Percentiles rank a stretch among this genome's conserved stretches.
These are phyloP conservation scores for Sebastes goodei DNA, from an alignment of 2,797 vertebrate species.

Conservation along the genomic window DNA sequence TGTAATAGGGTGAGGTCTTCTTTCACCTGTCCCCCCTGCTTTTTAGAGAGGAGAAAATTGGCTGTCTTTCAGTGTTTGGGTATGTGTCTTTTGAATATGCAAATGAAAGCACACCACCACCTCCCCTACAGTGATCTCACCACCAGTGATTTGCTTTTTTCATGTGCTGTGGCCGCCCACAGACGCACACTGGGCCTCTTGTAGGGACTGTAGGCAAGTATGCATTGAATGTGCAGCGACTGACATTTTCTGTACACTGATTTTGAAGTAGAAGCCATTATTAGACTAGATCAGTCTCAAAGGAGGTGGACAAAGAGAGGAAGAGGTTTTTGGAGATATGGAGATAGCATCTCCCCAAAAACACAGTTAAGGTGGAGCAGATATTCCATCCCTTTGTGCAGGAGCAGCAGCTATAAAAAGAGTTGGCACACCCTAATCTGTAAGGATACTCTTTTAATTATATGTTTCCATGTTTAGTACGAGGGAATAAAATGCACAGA, in stretches of 20 bases:
- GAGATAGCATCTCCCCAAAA: not conserved
- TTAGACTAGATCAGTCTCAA: not conserved
- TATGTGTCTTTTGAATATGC: conserved; percentile 65
- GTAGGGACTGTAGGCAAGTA: not conserved
- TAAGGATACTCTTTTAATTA: not conserved
- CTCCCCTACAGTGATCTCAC: conserved; percentile 52
- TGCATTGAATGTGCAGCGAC: not conserved
- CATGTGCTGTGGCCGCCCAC: conserved; percentile 12
- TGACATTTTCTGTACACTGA: not conserved
- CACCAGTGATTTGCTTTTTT: conserved; percentile 48
- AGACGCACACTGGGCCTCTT: conserved; percentile 17
- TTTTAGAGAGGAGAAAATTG: conserved; percentile 43
- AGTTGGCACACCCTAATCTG: not conserved
- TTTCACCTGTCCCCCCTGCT: conserved; percentile 64
- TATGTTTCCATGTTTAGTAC: not conserved
- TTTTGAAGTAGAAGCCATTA: not conserved
- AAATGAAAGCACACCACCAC: conserved; percentile 44
- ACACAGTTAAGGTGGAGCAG: not conserved
- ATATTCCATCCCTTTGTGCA: not conserved
- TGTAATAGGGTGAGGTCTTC: conserved; percentile 43
- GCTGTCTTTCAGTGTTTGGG: conserved; percentile 40
- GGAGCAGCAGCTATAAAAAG: not conserved
- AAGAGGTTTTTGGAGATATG: not conserved
- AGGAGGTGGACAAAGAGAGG: not conserved
- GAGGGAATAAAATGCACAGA: not conserved